Base-by-base conservation (phyloP, 2,797 vertebrate genomes). In the Oryzias dopingdopingensis region DNA sequence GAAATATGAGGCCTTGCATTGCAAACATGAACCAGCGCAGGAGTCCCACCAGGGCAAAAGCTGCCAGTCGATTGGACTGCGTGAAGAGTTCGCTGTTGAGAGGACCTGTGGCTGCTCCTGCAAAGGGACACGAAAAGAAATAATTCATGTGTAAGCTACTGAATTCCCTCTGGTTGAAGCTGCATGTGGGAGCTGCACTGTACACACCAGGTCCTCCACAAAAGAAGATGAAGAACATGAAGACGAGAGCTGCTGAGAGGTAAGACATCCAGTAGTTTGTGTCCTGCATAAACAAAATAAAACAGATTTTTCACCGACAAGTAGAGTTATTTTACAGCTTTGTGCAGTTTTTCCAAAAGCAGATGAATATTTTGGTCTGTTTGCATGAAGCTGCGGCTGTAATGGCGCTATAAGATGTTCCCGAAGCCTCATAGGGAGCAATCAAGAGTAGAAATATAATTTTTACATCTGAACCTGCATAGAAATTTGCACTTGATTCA, bases 41-140 rank as follows among this genome's bases (percentile, higher is more conserved):
- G 24, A 65, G 16, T 50, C 92, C 92, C 2, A 44, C 52, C n/a
- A 94, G 59, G 67, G 88, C 88, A 24, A 90, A 90, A 0, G 93
- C 91, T 24, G 92, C 86, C 17, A 88, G 70, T 17, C 91, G 91
- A 52, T 92, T 84, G 0, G 92, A 92, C 80, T 95, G 94, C 66
- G 91, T 74, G 70, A 95, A 95, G 66, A 94, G 67, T 85, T 96
- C 94, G 1, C 75, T 88, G 65, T 50, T 61, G 22, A 95, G 81
- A 1, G 90, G 40, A 0, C 67, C 24, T 8, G 54, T 5, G 3
- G 80, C 80, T 56, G 79, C 90, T 37, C 75, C 95, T 96, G 70
- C 18, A 32, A 6, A 17, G 53, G 48, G 5, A 42, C 52, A 8
- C 46, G 46, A 18, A 15, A 74, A 4, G 40, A 51, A 37, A 12